Percentiles rank a stretch among this genome's conserved stretches.
Conservation (phyloP, 2,113 vertebrate species). For the Apteryx mantelli region DNA sequence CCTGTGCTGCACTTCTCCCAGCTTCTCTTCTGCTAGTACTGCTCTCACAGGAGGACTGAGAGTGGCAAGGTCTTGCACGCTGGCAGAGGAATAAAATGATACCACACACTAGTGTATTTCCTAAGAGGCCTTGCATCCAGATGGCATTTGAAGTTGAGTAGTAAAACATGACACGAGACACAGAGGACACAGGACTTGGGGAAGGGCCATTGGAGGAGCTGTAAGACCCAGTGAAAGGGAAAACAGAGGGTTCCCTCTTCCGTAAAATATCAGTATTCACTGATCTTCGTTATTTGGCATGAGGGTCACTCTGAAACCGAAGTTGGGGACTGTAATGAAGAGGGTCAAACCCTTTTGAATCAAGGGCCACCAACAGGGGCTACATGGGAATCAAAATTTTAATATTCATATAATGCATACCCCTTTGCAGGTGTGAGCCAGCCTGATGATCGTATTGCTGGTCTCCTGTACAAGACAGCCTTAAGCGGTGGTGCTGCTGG, state of each 20-base stretch:
- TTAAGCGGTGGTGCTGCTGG: too few species aligned
- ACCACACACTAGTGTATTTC: neutral
- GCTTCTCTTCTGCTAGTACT: neutral
- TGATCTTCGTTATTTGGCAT: neutral
- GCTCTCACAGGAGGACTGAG: neutral
- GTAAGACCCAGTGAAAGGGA: neutral
- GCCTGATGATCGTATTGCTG: neutral
- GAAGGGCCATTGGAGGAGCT: neutral
- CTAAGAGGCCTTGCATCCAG: neutral
- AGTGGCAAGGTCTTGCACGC: neutral
- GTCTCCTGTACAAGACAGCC: neutral
- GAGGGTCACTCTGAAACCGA: neutral
- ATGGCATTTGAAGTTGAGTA: neutral
- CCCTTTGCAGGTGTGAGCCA: neutral
- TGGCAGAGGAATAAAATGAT: neutral
- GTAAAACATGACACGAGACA: neutral
- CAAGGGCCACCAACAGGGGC: neutral
- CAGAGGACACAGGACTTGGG: neutral
- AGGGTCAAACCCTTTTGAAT: too few species aligned
- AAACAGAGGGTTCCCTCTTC: neutral
- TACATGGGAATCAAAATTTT: neutral
- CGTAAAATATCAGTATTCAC: neutral
- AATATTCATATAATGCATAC: accelerated
- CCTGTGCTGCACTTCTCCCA: neutral
- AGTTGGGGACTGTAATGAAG: too few species aligned